Percentiles rank a stretch among this genome's conserved stretches.
phyloP scores from a whole-genome alignment of 35 echinoderm and acorn worm species.

The Ophioderma brevispina region DNA sequence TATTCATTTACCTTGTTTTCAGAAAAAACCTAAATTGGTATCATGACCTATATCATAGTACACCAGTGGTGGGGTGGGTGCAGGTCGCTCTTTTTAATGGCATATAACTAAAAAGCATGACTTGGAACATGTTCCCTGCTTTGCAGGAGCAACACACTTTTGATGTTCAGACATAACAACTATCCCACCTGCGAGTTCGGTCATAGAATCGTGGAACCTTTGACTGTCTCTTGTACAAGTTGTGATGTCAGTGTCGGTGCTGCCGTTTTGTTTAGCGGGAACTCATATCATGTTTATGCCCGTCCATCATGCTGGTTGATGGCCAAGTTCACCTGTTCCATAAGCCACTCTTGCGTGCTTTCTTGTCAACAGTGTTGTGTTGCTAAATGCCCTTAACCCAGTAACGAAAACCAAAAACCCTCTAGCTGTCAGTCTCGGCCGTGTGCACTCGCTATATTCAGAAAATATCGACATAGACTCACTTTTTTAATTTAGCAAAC shows the following conservation, averaged over 20 bases:
- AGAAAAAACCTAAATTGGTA: too few relatives aligned
- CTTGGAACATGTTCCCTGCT: too few relatives aligned
- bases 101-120: too few relatives aligned
- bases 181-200: conserved; percentile 85
- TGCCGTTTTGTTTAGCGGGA: conserved; percentile 45
- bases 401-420: background rate
- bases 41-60: too few relatives aligned
- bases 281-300: conserved; percentile 93
- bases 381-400: conserved; percentile 44
- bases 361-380: conserved; percentile 25
- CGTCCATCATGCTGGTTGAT: conserved; percentile 74
- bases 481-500: too few relatives aligned
- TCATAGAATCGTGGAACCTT: conserved; percentile 73
- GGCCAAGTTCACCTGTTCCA: conserved; percentile 35
- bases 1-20: too few relatives aligned
- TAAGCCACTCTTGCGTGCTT: conserved; percentile 62
- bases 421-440: too few relatives aligned
- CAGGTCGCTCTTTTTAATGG: too few relatives aligned
- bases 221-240: conserved; percentile 51
- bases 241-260: conserved; percentile 71
- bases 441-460: too few relatives aligned
- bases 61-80: too few relatives aligned
- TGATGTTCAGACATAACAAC: background rate
- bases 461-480: too few relatives aligned
- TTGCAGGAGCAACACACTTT: background rate